These are phyloP conservation scores for Carettochelys insculpta DNA, from an alignment of 2,113 vertebrate species.

Conservation along the genomic window DNA sequence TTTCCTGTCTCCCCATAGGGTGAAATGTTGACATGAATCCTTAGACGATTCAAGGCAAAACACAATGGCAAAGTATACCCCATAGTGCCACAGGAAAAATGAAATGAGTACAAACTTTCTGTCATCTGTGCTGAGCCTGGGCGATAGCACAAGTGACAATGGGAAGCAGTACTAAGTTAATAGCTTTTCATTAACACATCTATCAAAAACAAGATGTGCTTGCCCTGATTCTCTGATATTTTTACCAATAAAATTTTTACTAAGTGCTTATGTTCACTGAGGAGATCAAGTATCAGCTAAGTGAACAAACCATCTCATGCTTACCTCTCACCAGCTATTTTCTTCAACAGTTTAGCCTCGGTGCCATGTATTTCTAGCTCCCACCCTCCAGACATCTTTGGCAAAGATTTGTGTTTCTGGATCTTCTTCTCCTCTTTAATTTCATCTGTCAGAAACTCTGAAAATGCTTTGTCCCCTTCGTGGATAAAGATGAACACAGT, in stretches of 20 bases:
- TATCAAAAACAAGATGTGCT: rapidly evolving
- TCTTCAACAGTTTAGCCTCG: constrained; percentile 85
- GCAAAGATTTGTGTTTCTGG: constrained; percentile 89
- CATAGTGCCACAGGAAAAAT: rapidly evolving
- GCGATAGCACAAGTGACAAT: rapidly evolving
- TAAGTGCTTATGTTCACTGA: background rate
- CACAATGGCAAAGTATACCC: rapidly evolving
- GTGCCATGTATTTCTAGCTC: constrained; percentile 90
- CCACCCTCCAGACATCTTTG: constrained; percentile 94
- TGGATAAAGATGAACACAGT: background rate
- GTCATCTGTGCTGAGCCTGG: background rate
- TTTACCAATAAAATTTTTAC: background rate
- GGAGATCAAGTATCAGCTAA: background rate
- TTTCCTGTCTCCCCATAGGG: background rate
- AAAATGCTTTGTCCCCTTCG: constrained; percentile 93
- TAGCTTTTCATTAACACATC: rapidly evolving
- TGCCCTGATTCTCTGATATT: rapidly evolving
- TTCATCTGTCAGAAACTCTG: constrained; percentile 89
- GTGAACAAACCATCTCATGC: background rate
- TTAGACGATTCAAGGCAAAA: background rate
- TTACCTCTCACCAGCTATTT: constrained; percentile 88
- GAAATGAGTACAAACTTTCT: rapidly evolving
- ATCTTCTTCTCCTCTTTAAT: constrained; percentile 95
- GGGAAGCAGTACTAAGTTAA: rapidly evolving
- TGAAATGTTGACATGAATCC: rapidly evolving